These are phyloP conservation scores for Brachypodius melanocephalos DNA, from an alignment of 2,113 vertebrate species.

Conservation along the genomic window DNA sequence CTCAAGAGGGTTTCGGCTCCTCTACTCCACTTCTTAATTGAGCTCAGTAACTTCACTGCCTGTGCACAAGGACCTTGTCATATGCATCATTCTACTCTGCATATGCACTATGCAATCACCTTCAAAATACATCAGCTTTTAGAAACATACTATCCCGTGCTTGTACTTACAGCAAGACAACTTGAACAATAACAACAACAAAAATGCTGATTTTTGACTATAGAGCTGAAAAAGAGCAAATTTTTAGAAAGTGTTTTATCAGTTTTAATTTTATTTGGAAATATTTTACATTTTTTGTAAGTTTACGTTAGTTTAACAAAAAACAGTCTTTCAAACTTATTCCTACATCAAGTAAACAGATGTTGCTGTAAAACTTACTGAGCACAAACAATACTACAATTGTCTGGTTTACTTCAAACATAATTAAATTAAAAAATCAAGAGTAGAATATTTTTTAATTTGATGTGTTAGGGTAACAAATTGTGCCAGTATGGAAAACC, in stretches of 20 bases:
- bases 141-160: neutral
- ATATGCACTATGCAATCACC: neutral
- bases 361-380: neutral
- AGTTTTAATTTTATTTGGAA: neutral
- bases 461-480: neutral
- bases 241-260: neutral
- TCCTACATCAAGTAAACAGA: neutral
- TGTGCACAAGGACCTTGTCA: neutral
- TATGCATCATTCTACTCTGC: neutral
- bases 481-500: neutral
- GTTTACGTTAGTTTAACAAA: neutral
- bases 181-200: neutral
- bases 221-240: neutral
- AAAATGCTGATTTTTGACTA: neutral
- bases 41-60: neutral
- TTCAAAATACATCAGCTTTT: neutral
- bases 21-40: neutral
- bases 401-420: neutral
- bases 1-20: neutral
- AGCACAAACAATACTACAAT: neutral
- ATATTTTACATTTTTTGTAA: neutral
- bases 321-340: neutral
- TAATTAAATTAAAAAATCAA: neutral
- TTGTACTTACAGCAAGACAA: neutral
- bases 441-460: neutral